phyloP scores from a whole-genome alignment of 2,888 invertebrate species.

The Lithodes maja region DNA sequence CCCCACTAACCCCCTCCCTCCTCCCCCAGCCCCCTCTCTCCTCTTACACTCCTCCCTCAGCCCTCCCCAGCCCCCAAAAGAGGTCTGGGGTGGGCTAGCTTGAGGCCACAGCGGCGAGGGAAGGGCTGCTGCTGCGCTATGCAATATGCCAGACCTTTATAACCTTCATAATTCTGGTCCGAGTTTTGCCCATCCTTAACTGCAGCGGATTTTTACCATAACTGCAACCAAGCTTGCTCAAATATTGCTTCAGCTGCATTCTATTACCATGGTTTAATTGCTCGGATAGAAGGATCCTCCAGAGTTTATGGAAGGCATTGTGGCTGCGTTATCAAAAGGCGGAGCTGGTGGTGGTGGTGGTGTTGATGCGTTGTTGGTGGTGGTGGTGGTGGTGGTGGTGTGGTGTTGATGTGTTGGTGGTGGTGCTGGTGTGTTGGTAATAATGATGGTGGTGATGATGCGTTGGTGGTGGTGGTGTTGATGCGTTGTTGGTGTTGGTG shows the following conservation, averaged over 20 bases:
- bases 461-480: conserved; percentile 3
- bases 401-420: neutral
- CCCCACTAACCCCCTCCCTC: no score
- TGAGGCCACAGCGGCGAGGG: conserved; percentile 37
- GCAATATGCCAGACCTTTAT: conserved; percentile 62
- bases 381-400: neutral
- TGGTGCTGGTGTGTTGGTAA: neutral
- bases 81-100: conserved; percentile 33
- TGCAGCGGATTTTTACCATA: conserved; percentile 61
- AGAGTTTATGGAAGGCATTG: conserved; percentile 59
- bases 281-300: conserved; percentile 63
- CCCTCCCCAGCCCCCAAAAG: neutral
- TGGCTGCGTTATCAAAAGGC: conserved; percentile 52
- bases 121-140: conserved; percentile 46
- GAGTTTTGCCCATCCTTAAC: conserved; percentile 65
- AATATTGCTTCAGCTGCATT: conserved; percentile 66
- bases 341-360: conserved; percentile 28
- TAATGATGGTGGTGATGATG: conserved; percentile 10
- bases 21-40: no score
- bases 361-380: conserved; percentile 18
- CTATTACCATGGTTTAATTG: conserved; percentile 66
- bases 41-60: no score
- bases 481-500: conserved; percentile 9
- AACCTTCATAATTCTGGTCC: conserved; percentile 57
- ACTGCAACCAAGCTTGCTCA: conserved; percentile 66